A percentile compares a stretch with the other conserved stretches of the same genome.
These are phyloP conservation scores for Falcaria lacertinaria DNA, from an alignment of 2,888 invertebrate genomes.

Conservation along the genomic window DNA sequence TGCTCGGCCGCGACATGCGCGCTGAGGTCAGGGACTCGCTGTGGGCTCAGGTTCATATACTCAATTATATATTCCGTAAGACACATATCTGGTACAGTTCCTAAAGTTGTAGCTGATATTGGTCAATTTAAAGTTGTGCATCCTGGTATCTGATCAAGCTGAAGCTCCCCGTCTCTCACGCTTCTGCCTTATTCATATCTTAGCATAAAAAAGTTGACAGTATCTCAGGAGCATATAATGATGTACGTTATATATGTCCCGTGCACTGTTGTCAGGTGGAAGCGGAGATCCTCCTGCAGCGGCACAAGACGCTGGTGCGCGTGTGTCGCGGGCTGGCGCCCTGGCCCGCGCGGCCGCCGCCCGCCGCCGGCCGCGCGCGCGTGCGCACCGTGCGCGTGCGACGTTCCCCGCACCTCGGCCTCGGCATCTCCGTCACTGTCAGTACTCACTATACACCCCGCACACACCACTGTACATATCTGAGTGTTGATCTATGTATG, in stretches of 20 bases:
- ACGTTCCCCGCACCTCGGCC: slow-evolving; percentile 87
- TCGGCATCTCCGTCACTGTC: slow-evolving; percentile 92
- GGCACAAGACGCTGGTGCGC: slow-evolving; percentile 89
- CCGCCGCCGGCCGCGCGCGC: slow-evolving; percentile 61
- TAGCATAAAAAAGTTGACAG: no score
- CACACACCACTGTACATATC: background rate
- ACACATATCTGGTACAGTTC: slow-evolving; percentile 1
- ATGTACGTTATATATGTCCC: background rate
- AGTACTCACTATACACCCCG: slow-evolving; percentile 13
- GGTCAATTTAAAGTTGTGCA: no score
- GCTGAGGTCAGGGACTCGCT: slow-evolving; percentile 88
- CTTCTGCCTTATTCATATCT: no score
- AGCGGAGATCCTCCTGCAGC: slow-evolving; percentile 90
- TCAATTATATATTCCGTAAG: background rate
- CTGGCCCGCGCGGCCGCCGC: slow-evolving; percentile 44
- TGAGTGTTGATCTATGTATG: background rate
- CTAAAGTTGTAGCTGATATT: no score
- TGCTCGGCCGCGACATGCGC: slow-evolving; percentile 88
- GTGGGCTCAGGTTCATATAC: slow-evolving; percentile 81
- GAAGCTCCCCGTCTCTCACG: no score
- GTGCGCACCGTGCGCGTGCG: slow-evolving; percentile 83
- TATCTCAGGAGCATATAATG: background rate
- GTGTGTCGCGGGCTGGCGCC: slow-evolving; percentile 79
- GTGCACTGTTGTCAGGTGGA: slow-evolving; percentile 80
- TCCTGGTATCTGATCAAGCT: no score